These are phyloP conservation scores for pig (Sus scrofa) DNA, from an alignment of 2,113 vertebrate species.

Conservation along the genomic window DNA sequence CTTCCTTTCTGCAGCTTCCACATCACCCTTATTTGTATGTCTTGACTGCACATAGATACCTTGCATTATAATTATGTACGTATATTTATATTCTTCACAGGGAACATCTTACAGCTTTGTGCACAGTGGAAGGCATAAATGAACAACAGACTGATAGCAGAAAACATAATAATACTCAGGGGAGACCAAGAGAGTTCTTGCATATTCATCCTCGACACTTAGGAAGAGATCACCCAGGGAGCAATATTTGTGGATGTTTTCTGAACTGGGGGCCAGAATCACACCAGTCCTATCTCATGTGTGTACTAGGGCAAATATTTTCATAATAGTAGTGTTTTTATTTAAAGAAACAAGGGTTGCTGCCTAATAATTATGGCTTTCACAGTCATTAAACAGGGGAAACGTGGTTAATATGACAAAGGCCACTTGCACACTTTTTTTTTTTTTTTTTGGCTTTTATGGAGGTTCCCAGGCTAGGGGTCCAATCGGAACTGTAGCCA, in stretches of 20 bases:
- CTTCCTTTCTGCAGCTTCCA: neutral
- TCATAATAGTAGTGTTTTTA: neutral
- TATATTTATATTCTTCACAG: neutral
- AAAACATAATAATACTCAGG: neutral
- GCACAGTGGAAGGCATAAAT: neutral
- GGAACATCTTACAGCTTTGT: neutral
- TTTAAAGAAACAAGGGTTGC: neutral
- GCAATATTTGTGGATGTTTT: conserved; percentile 17
- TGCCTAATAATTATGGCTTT: conserved; percentile 22
- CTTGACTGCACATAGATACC: neutral
- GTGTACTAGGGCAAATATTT: neutral
- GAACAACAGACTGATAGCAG: neutral
- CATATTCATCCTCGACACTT: neutral
- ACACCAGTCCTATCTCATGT: neutral
- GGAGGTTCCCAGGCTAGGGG: too few relatives aligned
- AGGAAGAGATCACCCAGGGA: neutral
- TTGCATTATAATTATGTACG: neutral
- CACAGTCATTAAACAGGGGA: neutral
- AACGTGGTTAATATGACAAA: conserved; percentile 19
- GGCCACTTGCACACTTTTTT: neutral
- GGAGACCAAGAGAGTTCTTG: neutral
- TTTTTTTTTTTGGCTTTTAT: too few relatives aligned
- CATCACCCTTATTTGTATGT: neutral
- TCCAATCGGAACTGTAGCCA: too few relatives aligned
- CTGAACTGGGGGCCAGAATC: neutral